These are phyloP conservation scores for Achroia grisella DNA, from an alignment of 1,140 invertebrate species.

Conservation along the genomic window DNA sequence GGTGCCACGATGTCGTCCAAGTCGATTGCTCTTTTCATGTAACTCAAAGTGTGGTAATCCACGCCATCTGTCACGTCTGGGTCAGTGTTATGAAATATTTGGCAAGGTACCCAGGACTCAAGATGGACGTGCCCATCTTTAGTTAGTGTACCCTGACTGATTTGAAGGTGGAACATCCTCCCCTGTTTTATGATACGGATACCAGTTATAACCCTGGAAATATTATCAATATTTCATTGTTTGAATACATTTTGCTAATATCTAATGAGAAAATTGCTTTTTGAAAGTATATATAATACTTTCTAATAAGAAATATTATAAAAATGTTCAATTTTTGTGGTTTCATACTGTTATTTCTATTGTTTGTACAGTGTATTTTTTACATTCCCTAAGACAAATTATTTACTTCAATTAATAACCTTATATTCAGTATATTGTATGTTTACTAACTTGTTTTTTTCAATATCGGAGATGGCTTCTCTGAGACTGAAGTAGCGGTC, in stretches of 20 bases:
- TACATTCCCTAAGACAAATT: too few relatives aligned
- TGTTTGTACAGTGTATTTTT: too few relatives aligned
- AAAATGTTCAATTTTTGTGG: neutral
- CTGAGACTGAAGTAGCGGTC: slow-evolving; percentile 88
- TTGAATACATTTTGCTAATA: neutral
- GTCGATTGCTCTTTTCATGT: slow-evolving; percentile 84
- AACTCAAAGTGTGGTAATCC: slow-evolving; percentile 84
- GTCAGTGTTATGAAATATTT: slow-evolving; percentile 64
- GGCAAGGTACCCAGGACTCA: slow-evolving; percentile 78
- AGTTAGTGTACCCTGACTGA: slow-evolving; percentile 82
- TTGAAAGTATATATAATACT: too few relatives aligned
- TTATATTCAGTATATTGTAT: too few relatives aligned
- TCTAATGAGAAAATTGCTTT: neutral
- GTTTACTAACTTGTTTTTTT: slow-evolving; percentile 83
- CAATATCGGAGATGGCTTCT: slow-evolving; percentile 77
- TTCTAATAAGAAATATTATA: too few relatives aligned
- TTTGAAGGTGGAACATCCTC: slow-evolving; percentile 86
- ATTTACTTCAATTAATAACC: too few relatives aligned
- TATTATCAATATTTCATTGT: neutral
- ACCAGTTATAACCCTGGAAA: slow-evolving; percentile 84
- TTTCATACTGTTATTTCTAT: too few relatives aligned
- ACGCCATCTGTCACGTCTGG: slow-evolving; percentile 70
- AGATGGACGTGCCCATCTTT: slow-evolving; percentile 78
- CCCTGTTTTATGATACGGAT: slow-evolving; percentile 82
- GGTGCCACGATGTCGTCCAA: slow-evolving; percentile 84